Evolutionary conservation across 2,888 invertebrate genomes (phyloP).

Genomic region (Habroteleia sp.): DNA sequence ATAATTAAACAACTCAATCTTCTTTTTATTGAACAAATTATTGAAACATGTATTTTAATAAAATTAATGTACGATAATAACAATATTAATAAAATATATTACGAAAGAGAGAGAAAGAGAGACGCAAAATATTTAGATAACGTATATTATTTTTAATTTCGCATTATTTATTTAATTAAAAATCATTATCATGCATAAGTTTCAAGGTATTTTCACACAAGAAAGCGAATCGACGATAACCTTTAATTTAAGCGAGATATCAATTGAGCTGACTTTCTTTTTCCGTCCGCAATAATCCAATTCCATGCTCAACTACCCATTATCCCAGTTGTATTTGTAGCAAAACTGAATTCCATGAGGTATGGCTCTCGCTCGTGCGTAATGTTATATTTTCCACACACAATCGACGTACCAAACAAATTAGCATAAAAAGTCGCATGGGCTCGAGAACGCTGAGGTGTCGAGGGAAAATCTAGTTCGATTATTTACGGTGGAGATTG

Average conservation of each 20-base stretch:
- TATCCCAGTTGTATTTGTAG: conserved; percentile 47
- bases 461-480: conserved; percentile 16
- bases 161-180: too few relatives aligned
- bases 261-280: conserved; percentile 56
- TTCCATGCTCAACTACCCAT: conserved; percentile 49
- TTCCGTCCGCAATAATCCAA: conserved; percentile 49
- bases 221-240: conserved; percentile 42
- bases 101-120: too few relatives aligned
- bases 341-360: conserved; percentile 43
- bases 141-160: too few relatives aligned
- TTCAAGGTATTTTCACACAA: conserved; percentile 37
- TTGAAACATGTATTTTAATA: too few relatives aligned
- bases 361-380: conserved; percentile 14
- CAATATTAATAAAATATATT: too few relatives aligned
- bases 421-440: conserved; percentile 57
- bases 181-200: too few relatives aligned
- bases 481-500: neutral
- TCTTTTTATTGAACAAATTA: too few relatives aligned
- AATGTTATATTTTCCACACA: conserved; percentile 46
- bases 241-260: conserved; percentile 50
- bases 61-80: too few relatives aligned
- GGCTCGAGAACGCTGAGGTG: conserved; percentile 22
- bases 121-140: too few relatives aligned
- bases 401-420: conserved; percentile 48
- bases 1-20: too few relatives aligned